Evolutionary conservation across 2,888 invertebrate species (phyloP).

Genomic region (Eurytoma californica): DNA sequence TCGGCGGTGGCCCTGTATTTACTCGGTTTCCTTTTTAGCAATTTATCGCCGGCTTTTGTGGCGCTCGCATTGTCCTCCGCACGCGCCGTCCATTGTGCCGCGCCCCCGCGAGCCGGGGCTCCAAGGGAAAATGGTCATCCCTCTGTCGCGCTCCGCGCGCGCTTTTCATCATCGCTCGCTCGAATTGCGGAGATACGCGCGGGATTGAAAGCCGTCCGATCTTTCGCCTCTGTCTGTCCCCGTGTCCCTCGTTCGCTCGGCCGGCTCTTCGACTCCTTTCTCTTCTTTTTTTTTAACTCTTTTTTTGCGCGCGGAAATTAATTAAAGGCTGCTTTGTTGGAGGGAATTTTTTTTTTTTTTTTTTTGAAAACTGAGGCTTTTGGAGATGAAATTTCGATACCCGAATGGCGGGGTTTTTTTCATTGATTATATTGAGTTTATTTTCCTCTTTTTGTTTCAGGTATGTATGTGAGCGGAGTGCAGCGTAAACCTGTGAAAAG

Average conservation of each 20-base stretch:
- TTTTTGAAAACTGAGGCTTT: neutral
- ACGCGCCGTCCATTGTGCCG: neutral
- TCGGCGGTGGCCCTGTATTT: slow-evolving; percentile 61
- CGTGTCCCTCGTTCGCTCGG: slow-evolving; percentile 10
- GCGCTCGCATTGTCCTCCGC: slow-evolving; percentile 63
- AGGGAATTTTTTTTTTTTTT: neutral
- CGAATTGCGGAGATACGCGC: slow-evolving; percentile 53
- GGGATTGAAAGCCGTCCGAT: slow-evolving; percentile 45
- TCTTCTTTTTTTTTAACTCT: neutral
- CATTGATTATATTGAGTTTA: slow-evolving; percentile 6
- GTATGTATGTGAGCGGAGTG: slow-evolving; percentile 17
- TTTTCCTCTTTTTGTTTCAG: slow-evolving; percentile 39
- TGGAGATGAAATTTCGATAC: slow-evolving; percentile 31
- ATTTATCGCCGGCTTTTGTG: slow-evolving; percentile 68
- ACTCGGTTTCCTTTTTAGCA: slow-evolving; percentile 70
- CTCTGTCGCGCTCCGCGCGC: slow-evolving; percentile 38
- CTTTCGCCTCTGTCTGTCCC: neutral
- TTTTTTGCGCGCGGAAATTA: slow-evolving; percentile 17
- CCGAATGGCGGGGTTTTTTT: neutral
- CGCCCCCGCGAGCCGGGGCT: neutral
- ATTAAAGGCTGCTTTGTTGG: slow-evolving; percentile 31
- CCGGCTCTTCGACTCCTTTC: neutral
- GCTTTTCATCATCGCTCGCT: slow-evolving; percentile 54
- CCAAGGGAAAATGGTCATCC: slow-evolving; percentile 25
- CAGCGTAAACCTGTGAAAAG: neutral